These are phyloP conservation scores for Vespertilio murinus DNA, from an alignment of 2,797 vertebrate genomes.

Conservation along the genomic window DNA sequence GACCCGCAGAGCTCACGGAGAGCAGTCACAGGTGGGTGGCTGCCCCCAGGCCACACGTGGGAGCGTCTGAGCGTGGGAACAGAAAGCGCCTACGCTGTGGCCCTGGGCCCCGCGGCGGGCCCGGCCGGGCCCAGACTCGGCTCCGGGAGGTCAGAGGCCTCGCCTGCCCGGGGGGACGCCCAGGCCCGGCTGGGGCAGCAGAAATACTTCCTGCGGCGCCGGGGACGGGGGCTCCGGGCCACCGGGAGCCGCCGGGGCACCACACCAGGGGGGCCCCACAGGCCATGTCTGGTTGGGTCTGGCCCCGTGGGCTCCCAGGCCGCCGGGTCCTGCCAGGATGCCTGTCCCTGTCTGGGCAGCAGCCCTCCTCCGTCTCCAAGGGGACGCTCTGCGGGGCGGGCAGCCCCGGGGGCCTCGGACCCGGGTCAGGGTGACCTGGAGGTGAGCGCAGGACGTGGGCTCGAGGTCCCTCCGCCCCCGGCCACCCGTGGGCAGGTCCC, in stretches of 20 bases:
- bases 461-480: rapidly evolving
- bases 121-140: too few species aligned
- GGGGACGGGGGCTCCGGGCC: neutral
- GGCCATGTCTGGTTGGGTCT: neutral
- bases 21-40: neutral
- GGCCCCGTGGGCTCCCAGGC: neutral
- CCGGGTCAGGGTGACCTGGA: neutral
- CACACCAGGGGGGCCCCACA: too few species aligned
- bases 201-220: neutral
- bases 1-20: too few species aligned
- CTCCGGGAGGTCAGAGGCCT: neutral
- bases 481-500: rapidly evolving
- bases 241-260: rapidly evolving
- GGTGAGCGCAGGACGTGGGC: rapidly evolving
- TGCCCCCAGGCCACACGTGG: neutral
- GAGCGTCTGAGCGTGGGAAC: neutral
- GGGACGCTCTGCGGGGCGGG: neutral
- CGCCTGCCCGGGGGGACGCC: neutral
- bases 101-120: too few species aligned
- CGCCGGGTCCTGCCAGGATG: too few species aligned
- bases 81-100: neutral
- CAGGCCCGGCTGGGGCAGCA: too few species aligned
- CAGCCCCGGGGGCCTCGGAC: neutral
- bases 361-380: neutral
- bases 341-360: neutral